A percentile compares a stretch with the other conserved stretches of the same genome.
Conservation (phyloP, 2,113 vertebrate species). For the Archilochus colubris region DNA sequence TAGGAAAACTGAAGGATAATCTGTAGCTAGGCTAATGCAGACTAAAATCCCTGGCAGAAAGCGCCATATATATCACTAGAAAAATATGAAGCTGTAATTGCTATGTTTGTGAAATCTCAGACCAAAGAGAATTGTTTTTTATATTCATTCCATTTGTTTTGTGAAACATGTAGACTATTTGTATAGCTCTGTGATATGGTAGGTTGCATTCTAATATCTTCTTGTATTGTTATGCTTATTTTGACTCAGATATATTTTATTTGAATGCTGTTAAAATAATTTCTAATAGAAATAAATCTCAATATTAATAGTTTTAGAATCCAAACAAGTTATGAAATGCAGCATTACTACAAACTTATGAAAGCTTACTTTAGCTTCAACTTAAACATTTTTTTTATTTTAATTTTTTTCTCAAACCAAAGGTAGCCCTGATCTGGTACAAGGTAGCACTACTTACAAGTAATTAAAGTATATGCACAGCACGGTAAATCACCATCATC, state of each 20-base stretch:
- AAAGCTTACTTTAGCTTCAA: neutral
- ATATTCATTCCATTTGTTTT: neutral
- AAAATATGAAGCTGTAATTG: neutral
- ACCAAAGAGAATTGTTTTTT: neutral
- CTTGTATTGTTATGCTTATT: neutral
- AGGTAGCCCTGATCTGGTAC: neutral
- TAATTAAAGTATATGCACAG: neutral
- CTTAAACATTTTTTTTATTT: neutral
- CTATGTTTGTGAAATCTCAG: neutral
- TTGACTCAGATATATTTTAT: neutral
- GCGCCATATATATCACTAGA: neutral
- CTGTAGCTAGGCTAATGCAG: neutral
- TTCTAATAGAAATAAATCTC: neutral
- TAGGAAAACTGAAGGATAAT: neutral
- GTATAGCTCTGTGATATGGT: neutral
- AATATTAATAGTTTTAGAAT: neutral
- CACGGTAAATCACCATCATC: neutral
- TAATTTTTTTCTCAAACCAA: neutral
- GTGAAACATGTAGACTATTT: neutral
- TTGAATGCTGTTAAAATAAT: neutral
- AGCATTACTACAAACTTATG: neutral
- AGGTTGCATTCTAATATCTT: neutral
- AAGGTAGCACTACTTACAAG: neutral
- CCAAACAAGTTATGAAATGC: neutral
- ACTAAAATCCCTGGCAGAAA: neutral